phyloP scores from a whole-genome alignment of 2,113 vertebrate species.

The Callipepla californica region DNA sequence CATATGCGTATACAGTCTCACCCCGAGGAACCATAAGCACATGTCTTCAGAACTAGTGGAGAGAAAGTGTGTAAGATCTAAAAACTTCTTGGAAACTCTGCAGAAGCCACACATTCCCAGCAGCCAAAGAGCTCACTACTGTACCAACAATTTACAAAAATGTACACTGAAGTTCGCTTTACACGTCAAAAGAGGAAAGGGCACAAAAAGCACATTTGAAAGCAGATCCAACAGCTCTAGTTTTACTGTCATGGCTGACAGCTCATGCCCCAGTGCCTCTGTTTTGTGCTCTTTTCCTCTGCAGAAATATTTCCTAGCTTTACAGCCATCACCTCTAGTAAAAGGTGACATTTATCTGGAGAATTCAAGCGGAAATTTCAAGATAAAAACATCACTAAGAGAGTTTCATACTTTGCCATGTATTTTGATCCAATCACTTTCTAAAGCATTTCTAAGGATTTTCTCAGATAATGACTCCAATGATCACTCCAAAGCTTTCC shows the following conservation, averaged over 20 bases:
- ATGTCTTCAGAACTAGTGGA: constrained; percentile 21
- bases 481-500: background rate
- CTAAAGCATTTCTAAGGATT: background rate
- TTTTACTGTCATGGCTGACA: fast-evolving
- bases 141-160: background rate
- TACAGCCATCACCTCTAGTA: background rate
- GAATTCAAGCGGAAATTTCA: constrained; percentile 14
- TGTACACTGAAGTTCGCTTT: background rate
- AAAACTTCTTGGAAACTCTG: constrained; percentile 24
- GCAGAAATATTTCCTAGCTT: background rate
- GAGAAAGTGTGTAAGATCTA: constrained; percentile 27
- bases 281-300: fast-evolving
- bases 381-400: background rate
- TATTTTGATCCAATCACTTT: background rate
- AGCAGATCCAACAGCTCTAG: background rate
- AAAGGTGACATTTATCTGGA: constrained; percentile 9
- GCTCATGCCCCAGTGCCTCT: fast-evolving
- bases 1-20: background rate
- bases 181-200: background rate
- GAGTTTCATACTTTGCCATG: background rate
- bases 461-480: background rate
- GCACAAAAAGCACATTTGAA: background rate
- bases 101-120: background rate
- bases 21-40: background rate
- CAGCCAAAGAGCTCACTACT: background rate